Evolutionary conservation across 2,797 vertebrate species (phyloP).

Genomic region (Darevskia mixta): DNA sequence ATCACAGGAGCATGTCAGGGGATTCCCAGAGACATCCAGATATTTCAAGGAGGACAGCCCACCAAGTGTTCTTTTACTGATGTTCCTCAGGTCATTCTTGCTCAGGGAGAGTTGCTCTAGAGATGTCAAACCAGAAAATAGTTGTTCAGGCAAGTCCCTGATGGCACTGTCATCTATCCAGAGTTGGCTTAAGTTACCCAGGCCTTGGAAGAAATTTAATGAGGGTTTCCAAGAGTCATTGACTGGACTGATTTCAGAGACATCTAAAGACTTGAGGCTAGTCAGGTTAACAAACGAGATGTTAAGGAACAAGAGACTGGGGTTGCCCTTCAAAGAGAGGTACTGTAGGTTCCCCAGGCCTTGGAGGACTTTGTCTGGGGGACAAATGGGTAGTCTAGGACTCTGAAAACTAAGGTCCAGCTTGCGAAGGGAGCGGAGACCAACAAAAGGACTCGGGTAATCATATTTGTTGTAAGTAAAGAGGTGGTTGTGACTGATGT

Average conservation of each 20-base stretch:
- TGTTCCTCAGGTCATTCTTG: slow-evolving; percentile 46
- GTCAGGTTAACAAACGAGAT: slow-evolving; percentile 41
- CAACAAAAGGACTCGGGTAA: slow-evolving; percentile 40
- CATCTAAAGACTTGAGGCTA: slow-evolving; percentile 42
- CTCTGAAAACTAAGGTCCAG: slow-evolving; percentile 54
- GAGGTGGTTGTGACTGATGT: slow-evolving; percentile 51
- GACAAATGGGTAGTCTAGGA: not conserved
- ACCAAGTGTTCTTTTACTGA: slow-evolving; percentile 31
- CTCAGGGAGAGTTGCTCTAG: slow-evolving; percentile 46
- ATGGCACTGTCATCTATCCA: slow-evolving; percentile 44
- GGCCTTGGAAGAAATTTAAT: slow-evolving; percentile 35
- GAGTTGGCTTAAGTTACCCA: slow-evolving; percentile 29
- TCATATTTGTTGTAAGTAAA: slow-evolving; percentile 30
- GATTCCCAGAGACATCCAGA: slow-evolving; percentile 50
- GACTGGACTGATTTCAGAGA: slow-evolving; percentile 27
- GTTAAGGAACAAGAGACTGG: slow-evolving; percentile 27
- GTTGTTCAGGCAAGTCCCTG: slow-evolving; percentile 33
- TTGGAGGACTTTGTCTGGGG: slow-evolving; percentile 44
- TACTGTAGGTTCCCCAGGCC: slow-evolving; percentile 45
- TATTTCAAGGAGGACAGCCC: slow-evolving; percentile 20
- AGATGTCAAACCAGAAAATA: slow-evolving; percentile 36
- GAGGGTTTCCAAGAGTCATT: not conserved
- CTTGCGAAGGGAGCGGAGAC: slow-evolving; percentile 14
- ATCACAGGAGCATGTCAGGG: slow-evolving; percentile 59
- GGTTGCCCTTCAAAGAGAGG: slow-evolving; percentile 46